phyloP scores from a whole-genome alignment of 2,113 vertebrate species.

The Pseudolaguvia tuberculata region DNA sequence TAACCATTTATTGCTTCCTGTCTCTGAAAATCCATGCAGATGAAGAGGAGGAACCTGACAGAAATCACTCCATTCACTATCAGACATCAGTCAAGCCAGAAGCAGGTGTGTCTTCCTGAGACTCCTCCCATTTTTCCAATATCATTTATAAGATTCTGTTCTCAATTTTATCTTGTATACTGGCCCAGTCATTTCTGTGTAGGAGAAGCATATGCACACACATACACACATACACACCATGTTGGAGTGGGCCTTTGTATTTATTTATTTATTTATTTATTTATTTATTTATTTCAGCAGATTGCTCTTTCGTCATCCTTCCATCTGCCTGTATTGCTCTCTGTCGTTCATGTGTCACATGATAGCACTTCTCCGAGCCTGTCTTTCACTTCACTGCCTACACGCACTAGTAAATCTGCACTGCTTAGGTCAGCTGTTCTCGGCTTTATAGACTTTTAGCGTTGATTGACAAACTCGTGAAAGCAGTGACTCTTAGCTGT shows the following conservation, averaged over 20 bases:
- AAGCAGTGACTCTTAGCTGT: neutral
- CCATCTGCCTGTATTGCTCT: constrained; percentile 36
- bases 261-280: no score
- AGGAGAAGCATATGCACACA: neutral
- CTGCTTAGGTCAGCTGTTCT: constrained; percentile 10
- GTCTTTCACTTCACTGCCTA: constrained; percentile 46
- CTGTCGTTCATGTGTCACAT: constrained; percentile 31
- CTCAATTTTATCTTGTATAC: neutral
- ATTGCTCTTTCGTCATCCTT: constrained; percentile 27
- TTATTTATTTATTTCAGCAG: constrained; percentile 21
- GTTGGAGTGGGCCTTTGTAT: constrained; percentile 1
- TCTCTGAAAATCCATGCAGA: constrained; percentile 21
- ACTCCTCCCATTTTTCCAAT: constrained; percentile 5
- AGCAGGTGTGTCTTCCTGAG: constrained; percentile 27
- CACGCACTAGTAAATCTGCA: constrained; percentile 14
- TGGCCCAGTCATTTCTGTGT: constrained; percentile 11
- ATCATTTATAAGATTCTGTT: no score
- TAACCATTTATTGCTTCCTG: constrained; percentile 3
- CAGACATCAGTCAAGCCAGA: constrained; percentile 8
- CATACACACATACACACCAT: neutral
- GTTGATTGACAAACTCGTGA: neutral
- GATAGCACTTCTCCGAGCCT: constrained; percentile 33
- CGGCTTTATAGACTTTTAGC: neutral
- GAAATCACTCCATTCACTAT: neutral
- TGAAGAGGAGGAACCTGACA: constrained; percentile 9